These are phyloP conservation scores for Tragelaphus buxtoni DNA, from an alignment of 2,113 vertebrate genomes.

Conservation along the genomic window DNA sequence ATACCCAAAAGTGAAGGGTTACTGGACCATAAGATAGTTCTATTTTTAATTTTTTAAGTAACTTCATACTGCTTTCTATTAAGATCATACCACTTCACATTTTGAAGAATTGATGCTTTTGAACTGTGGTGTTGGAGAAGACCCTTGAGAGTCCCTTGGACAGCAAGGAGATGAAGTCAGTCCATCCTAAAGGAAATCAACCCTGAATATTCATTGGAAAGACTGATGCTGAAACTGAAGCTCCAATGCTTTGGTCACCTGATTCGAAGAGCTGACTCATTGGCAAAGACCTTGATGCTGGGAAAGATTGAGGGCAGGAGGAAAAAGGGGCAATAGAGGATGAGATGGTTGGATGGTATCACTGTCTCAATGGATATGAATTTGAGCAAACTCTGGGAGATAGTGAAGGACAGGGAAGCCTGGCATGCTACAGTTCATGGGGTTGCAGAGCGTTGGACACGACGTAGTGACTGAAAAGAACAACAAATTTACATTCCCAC, in stretches of 20 bases:
- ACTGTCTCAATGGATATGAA: not conserved
- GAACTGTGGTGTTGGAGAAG: not conserved
- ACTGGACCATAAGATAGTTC: not conserved
- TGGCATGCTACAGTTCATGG: not conserved
- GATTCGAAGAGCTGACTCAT: not conserved
- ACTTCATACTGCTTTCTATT: not conserved
- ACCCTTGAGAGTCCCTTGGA: not conserved
- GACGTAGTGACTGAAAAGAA: not conserved
- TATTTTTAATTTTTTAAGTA: not conserved
- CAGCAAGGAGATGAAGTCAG: not conserved
- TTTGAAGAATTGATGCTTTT: not conserved
- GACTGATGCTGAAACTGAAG: not conserved
- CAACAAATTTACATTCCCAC: not conserved
- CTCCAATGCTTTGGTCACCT: not conserved
- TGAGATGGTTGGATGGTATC: not conserved
- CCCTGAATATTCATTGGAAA: not conserved
- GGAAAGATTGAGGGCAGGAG: not conserved
- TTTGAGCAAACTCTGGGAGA: not conserved
- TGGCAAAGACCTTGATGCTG: not conserved
- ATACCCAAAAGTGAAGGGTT: not conserved
- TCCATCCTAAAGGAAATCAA: not conserved
- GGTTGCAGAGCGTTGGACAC: not conserved
- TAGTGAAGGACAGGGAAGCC: not conserved
- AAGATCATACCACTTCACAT: not conserved
- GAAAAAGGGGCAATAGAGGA: not conserved